Base-by-base conservation (phyloP, 92 coral and sea anemone species). In the Isaurus tuberculatus region DNA sequence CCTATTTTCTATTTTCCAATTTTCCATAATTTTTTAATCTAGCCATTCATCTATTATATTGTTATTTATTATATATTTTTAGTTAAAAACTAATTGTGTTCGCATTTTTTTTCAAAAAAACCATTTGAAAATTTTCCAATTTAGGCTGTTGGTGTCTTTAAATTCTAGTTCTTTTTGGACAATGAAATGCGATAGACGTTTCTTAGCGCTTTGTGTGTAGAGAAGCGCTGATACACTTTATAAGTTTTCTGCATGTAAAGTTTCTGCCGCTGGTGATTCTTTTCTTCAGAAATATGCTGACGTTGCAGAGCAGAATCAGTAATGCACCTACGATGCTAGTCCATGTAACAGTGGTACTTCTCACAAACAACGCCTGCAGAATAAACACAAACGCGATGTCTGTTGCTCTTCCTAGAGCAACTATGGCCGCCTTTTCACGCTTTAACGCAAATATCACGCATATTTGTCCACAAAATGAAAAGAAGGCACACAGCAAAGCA, bases 311-410 rank as follows among this genome's bases (percentile, higher is more conserved):
- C 26, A 90, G 57, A 37, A 92, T 86, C 28, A 92, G 79, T 22
- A 87, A 16, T 25, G 95, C 93, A 8, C 95, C 95, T 40, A 80
- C 86, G 66, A 92, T 72, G 67, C 93, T 92, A 14, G 80, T 48
- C 48, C 85, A 74, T 53, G 79, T 60, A 17, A 90, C 93, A 64
- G 78, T 67, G 42, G 80, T 73, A 46, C 49, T 58, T 36, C 77
- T 65, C 36, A 92, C 75, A 63, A 84, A 80, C 42, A 81, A 42
- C 29, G 91, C 72, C 71, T 92, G 95, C 17, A 92, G 83, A 36
- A 89, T 51, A 51, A 89, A 92, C 40, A 92, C 87, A 25, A 86
- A 70, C 4, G 84, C 95, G 64, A 92, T 89, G 49, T 88, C 92
- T 30, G 86, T 73, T 31, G 95, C 91, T 16, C 93, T 86, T n/a